Evolutionary conservation across 2,888 invertebrate genomes (phyloP), one percentile per base, ranked within the genome.

Genomic region (Andricus quercusramuli): DNA sequence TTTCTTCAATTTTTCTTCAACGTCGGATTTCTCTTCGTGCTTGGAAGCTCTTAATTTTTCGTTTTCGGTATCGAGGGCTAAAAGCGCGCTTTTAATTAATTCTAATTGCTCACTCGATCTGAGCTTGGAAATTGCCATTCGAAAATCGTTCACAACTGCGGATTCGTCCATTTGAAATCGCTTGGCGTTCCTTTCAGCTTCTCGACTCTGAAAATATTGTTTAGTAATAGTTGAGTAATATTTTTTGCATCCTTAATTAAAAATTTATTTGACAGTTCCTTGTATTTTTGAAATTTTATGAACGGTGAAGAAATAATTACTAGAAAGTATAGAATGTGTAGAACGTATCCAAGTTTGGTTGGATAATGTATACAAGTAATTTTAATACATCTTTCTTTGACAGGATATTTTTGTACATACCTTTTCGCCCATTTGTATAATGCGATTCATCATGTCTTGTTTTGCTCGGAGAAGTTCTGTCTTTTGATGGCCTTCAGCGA

Each of bases 371-470:
- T 15, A 29, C n/a, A 65, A 65, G 15, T 41, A 65, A 17, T 22
- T 65, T 65, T 8, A 29, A 29, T 32, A 59, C 20, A 59, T n/a
- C 20, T 66, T 66, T 51, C 44, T 74, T 56, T 1, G 6, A n/a
- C 17, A 37, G 17, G 13, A 51, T 32, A 51, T 70, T 70, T 70
- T 78, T 17, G 29, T 37, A 93, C 93, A 76, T 87, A 93, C 93
- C 89, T 93, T 92, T 85, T 93, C 92, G 15, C 91, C 92, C 84
- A 92, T 91, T 86, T 92, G 91, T 80, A 91, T 91, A 68, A 93
- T 92, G 59, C 91, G 90, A 84, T 93, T 93, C 86, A 92, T 90
- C 88, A 92, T 90, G 68, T 93, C 92, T 84, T 93, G 93, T 76
- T 92, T 92, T n/a, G 91, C 91, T 62, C 92, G 88, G 51, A 91